Evolutionary conservation across 2,113 vertebrate genomes (phyloP), one percentile per base, ranked within the genome.

Genomic region (Serinus canaria): DNA sequence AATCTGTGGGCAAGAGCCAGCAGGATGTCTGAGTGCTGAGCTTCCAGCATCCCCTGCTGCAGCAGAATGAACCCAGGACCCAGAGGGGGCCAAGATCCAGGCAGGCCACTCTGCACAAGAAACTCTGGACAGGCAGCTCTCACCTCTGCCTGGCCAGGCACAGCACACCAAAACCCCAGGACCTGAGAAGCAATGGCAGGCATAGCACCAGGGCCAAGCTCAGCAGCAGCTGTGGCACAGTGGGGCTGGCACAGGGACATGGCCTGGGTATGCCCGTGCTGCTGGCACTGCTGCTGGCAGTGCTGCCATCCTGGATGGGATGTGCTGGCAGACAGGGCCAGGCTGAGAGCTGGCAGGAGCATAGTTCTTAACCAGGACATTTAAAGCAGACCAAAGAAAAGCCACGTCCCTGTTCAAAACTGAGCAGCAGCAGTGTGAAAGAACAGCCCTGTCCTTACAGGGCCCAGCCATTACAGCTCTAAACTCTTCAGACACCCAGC

Each of bases 221-320:
- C 30, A 56, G 13, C 43, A 77, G 84, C 55, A 84, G 60, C 46
- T 0, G 0, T 13, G 53, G 58, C 64, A 46, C 1, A 0, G 27
- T 6, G 80, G 44, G 20, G 58, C 16, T 1, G 11, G 35, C 24
- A 4, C 33, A 1, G 59, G 62, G 55, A 39, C 0, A 0, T 23
- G 75, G 33, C 30, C 58, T 21, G 69, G 87, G 25, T 3, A 3
- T 56, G 53, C 50, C 50, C 5, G 15, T 14, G 37, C 31, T 60
- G 75, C 83, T 52, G 80, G 77, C 30, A 93, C 18, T 25, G 49
- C 49, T 50, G 49, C 49, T 53, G 52, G 52, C 31, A n/a, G 18
- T 5, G 1, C 93, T 77, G 86, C 83, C n/a, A 27, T 22, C 37
- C 81, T 17, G n/a, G 13, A 25, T 0, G 7, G 75, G 75, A 67